phyloP scores from a whole-genome alignment of 35 echinoderm and acorn worm species.

The Strongylocentrotus purpuratus region DNA sequence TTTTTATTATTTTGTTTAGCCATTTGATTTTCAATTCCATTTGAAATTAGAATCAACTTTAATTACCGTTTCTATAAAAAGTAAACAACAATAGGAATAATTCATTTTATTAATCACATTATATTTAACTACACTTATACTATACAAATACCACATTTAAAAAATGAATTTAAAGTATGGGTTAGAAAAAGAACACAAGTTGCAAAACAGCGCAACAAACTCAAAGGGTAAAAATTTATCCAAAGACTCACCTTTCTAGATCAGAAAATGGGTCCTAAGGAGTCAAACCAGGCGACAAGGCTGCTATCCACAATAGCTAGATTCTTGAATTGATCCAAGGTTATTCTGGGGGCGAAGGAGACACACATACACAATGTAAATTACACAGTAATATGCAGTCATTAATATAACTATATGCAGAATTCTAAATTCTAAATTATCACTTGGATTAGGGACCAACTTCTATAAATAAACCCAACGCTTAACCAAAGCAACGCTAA shows the following conservation, averaged over 20 bases:
- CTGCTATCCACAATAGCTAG: constrained; percentile 75
- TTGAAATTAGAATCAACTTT: too few species aligned
- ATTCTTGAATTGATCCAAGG: constrained; percentile 76
- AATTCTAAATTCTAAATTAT: not conserved
- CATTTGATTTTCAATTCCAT: too few species aligned
- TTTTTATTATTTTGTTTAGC: too few species aligned
- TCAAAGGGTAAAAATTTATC: not conserved
- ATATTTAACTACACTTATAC: not conserved
- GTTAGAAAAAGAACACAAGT: not conserved
- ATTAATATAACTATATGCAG: not conserved
- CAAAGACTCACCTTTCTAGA: not conserved
- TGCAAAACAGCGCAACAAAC: not conserved
- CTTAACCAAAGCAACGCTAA: too few species aligned
- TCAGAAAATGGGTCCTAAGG: constrained; percentile 89
- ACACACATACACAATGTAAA: constrained; percentile 2
- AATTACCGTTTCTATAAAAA: too few species aligned
- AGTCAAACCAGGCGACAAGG: constrained; percentile 94
- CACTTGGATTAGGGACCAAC: not conserved
- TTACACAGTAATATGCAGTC: not conserved
- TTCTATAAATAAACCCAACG: too few species aligned
- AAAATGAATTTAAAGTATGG: not conserved
- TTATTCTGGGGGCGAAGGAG: constrained; percentile 68
- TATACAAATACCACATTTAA: not conserved
- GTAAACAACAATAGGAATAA: too few species aligned
- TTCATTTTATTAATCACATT: too few species aligned